Conservation (phyloP, 2,113 vertebrate species). For the Seriola dumerili region DNA sequence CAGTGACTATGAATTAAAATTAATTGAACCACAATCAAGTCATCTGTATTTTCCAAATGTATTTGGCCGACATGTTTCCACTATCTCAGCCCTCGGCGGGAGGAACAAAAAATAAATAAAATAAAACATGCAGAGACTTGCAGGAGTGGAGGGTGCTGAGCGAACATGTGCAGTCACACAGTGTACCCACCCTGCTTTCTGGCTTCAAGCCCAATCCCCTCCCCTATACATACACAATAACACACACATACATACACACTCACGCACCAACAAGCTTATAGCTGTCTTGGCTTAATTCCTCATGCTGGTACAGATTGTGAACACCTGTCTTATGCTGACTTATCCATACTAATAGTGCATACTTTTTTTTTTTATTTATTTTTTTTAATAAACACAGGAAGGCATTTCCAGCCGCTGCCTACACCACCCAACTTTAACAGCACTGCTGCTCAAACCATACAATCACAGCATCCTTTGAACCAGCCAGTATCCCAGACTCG, state of each 20-base stretch:
- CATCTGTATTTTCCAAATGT: constrained; percentile 48
- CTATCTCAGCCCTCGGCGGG: constrained; percentile 11
- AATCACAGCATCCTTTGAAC: constrained; percentile 45
- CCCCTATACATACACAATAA: constrained; percentile 46
- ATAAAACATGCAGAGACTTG: constrained; percentile 65
- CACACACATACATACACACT: constrained; percentile 13
- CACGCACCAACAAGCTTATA: constrained; percentile 9
- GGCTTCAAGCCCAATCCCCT: constrained; percentile 58
- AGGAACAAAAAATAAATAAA: background rate
- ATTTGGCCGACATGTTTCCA: constrained; percentile 34
- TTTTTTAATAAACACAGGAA: background rate
- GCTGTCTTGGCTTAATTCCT: constrained; percentile 31
- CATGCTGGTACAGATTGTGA: constrained; percentile 17
- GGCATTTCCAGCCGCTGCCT: constrained; percentile 1
- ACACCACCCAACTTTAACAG: constrained; percentile 1
- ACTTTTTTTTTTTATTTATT: background rate
- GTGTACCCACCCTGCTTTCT: constrained; percentile 68
- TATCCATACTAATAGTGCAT: constrained; percentile 12
- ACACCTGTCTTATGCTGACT: constrained; percentile 32
- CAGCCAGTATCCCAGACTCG: constrained; percentile 7
- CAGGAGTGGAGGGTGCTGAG: constrained; percentile 48
- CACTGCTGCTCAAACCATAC: constrained; percentile 6
- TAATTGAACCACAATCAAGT: constrained; percentile 15
- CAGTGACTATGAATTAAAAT: background rate
- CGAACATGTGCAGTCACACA: constrained; percentile 64